Percentiles rank a stretch among this genome's conserved stretches.
These are phyloP conservation scores for Harpalus rubripes DNA, from an alignment of 2,888 invertebrate genomes.

Conservation along the genomic window DNA sequence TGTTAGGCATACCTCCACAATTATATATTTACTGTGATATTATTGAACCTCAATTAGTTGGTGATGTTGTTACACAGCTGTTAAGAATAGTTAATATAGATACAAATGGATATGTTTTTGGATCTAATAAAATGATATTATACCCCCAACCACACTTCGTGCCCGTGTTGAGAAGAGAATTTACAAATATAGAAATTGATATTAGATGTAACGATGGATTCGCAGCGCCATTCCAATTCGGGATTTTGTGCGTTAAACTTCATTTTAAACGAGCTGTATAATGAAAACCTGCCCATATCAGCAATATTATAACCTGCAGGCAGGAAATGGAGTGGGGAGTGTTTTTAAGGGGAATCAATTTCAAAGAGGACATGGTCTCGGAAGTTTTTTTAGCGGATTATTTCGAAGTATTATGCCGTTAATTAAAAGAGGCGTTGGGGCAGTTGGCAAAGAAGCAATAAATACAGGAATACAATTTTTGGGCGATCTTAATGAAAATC, in stretches of 20 bases:
- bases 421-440: constrained; percentile 16
- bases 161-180: constrained; percentile 28
- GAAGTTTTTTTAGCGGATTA: constrained; percentile 30
- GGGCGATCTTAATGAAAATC: no score
- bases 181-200: constrained; percentile 31
- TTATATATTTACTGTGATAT: constrained; percentile 48
- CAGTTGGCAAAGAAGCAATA: constrained; percentile 2
- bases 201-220: constrained; percentile 27
- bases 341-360: constrained; percentile 35
- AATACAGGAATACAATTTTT: constrained; percentile 10
- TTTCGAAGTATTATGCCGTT: constrained; percentile 17
- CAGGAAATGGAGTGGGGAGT: not conserved
- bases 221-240: constrained; percentile 13
- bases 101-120: constrained; percentile 31
- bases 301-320: constrained; percentile 18
- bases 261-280: constrained; percentile 17
- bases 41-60: constrained; percentile 37
- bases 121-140: constrained; percentile 27
- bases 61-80: constrained; percentile 33
- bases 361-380: constrained; percentile 13
- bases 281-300: constrained; percentile 34
- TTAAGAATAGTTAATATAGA: constrained; percentile 50
- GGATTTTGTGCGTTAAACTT: constrained; percentile 22
- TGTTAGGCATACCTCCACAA: constrained; percentile 44
- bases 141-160: constrained; percentile 16